Evolutionary conservation across 1,140 invertebrate genomes (phyloP).

Genomic region (Sitodiplosis mosellana): DNA sequence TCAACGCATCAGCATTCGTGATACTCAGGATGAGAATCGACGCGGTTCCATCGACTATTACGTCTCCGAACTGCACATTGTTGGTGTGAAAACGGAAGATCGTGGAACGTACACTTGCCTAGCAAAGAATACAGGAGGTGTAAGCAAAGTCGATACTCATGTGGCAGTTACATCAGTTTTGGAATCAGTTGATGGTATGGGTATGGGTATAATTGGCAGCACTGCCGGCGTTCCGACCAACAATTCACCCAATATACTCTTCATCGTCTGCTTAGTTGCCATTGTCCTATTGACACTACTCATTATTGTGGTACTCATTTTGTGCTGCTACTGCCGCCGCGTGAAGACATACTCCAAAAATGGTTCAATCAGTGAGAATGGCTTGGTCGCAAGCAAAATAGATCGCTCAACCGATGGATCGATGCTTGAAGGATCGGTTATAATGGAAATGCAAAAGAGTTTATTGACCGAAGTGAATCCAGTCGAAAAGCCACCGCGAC

Average conservation of each 20-base stretch:
- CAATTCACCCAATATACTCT: slow-evolving; percentile 24
- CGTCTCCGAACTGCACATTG: slow-evolving; percentile 45
- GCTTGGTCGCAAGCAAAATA: slow-evolving; percentile 21
- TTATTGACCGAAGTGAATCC: slow-evolving; percentile 64
- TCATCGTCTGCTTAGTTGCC: slow-evolving; percentile 31
- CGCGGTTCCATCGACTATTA: slow-evolving; percentile 1
- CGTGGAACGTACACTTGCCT: slow-evolving; percentile 76
- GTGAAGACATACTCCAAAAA: slow-evolving; percentile 33
- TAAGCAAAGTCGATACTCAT: slow-evolving; percentile 37
- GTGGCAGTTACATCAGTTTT: background rate
- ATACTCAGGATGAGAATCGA: slow-evolving; percentile 8
- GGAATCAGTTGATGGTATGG: slow-evolving; percentile 4
- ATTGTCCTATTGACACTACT: slow-evolving; percentile 36
- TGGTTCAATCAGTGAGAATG: slow-evolving; percentile 21
- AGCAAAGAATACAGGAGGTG: slow-evolving; percentile 68
- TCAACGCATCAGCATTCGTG: slow-evolving; percentile 24
- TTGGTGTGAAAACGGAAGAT: slow-evolving; percentile 48
- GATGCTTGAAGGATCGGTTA: slow-evolving; percentile 34
- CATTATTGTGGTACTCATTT: slow-evolving; percentile 30
- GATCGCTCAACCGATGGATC: slow-evolving; percentile 41
- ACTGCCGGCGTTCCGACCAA: no score
- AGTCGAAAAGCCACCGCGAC: slow-evolving; percentile 53
- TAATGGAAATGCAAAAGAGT: slow-evolving; percentile 58
- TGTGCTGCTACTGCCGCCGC: slow-evolving; percentile 24
- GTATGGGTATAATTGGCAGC: background rate